A percentile compares a stretch with the other conserved stretches of the same genome.
Conservation (phyloP, 1,140 invertebrate species). For the Zeugodacus cucurbitae region DNA sequence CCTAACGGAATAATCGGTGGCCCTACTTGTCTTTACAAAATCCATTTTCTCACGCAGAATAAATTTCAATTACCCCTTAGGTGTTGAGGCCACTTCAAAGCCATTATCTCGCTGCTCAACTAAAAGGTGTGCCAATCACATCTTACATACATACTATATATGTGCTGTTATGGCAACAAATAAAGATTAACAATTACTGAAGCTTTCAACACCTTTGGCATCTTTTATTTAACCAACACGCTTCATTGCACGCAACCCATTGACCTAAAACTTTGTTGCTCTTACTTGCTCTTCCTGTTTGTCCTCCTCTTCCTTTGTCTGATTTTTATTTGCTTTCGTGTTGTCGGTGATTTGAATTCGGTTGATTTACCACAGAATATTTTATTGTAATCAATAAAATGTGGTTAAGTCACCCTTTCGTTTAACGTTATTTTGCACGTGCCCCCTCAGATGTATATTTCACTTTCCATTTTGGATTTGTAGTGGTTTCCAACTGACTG, state of each 20-base stretch:
- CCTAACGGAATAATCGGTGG: no score
- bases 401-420: background rate
- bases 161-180: background rate
- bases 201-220: background rate
- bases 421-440: background rate
- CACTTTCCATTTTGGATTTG: background rate
- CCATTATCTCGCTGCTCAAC: background rate
- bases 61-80: background rate
- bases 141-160: background rate
- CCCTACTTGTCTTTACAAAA: no score
- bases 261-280: background rate
- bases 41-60: background rate
- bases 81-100: background rate
- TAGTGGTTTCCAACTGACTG: background rate
- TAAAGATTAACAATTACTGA: background rate
- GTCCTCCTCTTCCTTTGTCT: no score
- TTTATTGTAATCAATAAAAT: background rate
- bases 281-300: no score
- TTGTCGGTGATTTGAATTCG: background rate
- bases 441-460: background rate
- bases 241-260: background rate
- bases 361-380: background rate
- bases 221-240: background rate
- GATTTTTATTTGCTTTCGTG: no score
- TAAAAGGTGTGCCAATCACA: background rate